A percentile compares a stretch with the other conserved stretches of the same genome.
phyloP scores from a whole-genome alignment of 2,888 invertebrate species.

The Ischnura elegans region DNA sequence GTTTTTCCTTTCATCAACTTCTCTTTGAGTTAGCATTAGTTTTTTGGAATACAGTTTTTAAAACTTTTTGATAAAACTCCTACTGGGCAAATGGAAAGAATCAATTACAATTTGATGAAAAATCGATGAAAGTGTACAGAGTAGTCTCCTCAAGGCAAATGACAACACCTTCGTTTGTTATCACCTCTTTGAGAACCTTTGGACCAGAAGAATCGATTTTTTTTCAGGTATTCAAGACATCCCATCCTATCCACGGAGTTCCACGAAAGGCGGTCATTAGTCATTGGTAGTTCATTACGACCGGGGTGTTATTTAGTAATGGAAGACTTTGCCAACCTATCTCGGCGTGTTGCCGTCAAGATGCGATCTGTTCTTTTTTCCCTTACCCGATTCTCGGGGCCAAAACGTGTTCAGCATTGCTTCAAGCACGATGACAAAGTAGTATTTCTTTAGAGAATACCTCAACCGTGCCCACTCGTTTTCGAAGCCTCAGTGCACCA shows the following conservation, averaged over 20 bases:
- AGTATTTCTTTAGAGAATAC: not conserved
- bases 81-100: no score
- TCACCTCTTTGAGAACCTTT: not conserved
- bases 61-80: no score
- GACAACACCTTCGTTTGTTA: not conserved
- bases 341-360: not conserved
- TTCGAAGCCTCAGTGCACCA: conserved; percentile 22
- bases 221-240: not conserved
- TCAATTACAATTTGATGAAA: no score
- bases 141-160: no score
- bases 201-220: not conserved
- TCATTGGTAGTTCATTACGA: not conserved
- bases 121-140: no score
- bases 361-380: not conserved
- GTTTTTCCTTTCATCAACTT: no score
- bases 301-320: not conserved
- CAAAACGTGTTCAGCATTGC: not conserved
- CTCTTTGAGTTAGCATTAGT: no score
- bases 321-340: not conserved
- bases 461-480: not conserved
- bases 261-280: not conserved
- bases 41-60: no score
- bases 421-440: not conserved
- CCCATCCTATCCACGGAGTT: not conserved
- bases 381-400: not conserved